Percentiles rank a stretch among this genome's conserved stretches.
These are phyloP conservation scores for Pseudorhombus dupliciocellatus DNA, from an alignment of 2,113 vertebrate species.

Conservation along the genomic window DNA sequence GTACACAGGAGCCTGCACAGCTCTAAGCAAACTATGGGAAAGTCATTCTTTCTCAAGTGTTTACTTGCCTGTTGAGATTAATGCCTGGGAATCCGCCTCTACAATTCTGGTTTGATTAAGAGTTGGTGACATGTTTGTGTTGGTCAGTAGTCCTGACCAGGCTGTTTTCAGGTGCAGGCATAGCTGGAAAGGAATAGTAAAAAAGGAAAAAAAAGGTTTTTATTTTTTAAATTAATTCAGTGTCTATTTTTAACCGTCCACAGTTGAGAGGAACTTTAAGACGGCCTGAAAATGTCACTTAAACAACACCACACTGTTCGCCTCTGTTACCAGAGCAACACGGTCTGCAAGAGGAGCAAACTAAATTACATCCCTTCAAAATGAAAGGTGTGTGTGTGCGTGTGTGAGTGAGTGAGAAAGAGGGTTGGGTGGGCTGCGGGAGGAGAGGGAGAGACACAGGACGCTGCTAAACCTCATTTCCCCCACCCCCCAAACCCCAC, in stretches of 20 bases:
- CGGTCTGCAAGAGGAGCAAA: conserved; percentile 60
- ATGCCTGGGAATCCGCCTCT: neutral
- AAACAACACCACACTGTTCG: conserved; percentile 60
- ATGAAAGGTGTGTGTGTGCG: conserved; percentile 49
- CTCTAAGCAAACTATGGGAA: neutral
- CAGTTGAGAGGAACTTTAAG: conserved; percentile 57
- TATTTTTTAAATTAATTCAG: conserved; percentile 37
- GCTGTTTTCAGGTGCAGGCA: neutral
- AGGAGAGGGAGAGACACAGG: neutral
- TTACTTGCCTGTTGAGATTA: conserved; percentile 2
- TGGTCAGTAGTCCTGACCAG: neutral
- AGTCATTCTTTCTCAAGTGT: neutral
- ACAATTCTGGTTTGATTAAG: neutral
- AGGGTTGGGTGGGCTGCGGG: neutral
- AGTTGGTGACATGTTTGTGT: conserved; percentile 5
- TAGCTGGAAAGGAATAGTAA: neutral
- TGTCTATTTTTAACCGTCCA: conserved; percentile 29
- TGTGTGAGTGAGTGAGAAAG: conserved; percentile 6
- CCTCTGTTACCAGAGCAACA: conserved; percentile 73
- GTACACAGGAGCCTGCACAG: neutral
- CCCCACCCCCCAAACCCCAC: neutral
- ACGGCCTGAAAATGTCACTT: conserved; percentile 70
- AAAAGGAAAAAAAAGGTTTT: conserved; percentile 23
- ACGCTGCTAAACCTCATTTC: conserved; percentile 1
- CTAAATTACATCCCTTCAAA: conserved; percentile 64